Evolutionary conservation across 2,113 vertebrate species (phyloP).

Genomic region (Rhabdomys dilectus): DNA sequence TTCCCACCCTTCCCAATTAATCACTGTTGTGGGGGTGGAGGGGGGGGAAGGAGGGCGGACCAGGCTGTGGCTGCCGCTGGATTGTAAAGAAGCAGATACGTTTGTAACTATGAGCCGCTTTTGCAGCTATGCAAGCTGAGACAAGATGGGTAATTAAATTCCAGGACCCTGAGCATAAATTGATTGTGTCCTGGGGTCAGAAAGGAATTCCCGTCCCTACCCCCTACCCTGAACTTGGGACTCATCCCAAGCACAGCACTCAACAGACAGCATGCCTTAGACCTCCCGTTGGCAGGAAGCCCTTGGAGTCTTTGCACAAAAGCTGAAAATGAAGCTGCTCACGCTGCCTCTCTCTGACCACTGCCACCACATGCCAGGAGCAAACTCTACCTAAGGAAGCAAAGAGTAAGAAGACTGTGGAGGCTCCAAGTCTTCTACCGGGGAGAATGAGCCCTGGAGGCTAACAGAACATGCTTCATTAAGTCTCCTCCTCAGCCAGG

Average conservation of each 20-base stretch:
- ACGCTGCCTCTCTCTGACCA: background rate
- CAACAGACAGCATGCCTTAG: conserved; percentile 43
- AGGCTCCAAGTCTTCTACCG: background rate
- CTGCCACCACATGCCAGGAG: background rate
- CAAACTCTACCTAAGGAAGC: conserved; percentile 17
- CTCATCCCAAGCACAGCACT: conserved; percentile 59
- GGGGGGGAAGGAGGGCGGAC: background rate
- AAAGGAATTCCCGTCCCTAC: conserved; percentile 71
- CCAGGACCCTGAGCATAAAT: conserved; percentile 18
- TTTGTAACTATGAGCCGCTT: conserved; percentile 43
- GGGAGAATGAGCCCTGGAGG: background rate
- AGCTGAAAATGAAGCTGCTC: background rate
- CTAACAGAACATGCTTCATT: background rate
- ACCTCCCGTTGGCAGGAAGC: conserved; percentile 33
- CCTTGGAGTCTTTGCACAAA: background rate
- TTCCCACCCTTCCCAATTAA: conserved; percentile 66
- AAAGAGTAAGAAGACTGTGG: background rate
- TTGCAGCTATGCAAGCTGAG: conserved; percentile 55
- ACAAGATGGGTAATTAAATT: conserved; percentile 72
- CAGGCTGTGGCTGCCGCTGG: background rate
- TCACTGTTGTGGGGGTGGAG: no score
- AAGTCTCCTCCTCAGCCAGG: background rate
- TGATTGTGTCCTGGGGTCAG: conserved; percentile 56
- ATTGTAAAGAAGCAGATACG: background rate
- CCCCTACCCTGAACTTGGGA: conserved; percentile 54